Evolutionary conservation across 2,113 vertebrate species (phyloP), one percentile per base, ranked within the genome.

Genomic region (Ameiurus melas): DNA sequence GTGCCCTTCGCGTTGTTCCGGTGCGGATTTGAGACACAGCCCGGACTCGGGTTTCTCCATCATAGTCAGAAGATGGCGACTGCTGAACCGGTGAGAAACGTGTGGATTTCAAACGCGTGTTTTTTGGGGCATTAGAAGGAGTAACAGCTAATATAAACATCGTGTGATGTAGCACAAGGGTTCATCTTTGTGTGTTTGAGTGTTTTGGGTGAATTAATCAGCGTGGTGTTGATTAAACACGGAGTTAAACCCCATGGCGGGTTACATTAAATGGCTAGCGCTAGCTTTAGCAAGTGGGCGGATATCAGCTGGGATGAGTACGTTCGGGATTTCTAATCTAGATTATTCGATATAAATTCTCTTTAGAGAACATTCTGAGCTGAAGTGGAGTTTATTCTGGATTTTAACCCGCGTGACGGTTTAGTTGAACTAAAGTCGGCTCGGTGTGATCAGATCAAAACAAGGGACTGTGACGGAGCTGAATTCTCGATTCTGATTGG

Each of bases 41-140:
- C n/a, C 0, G 6, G 33, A 53, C 62, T 53, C 9, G 43, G 22
- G 75, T 51, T n/a, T 4, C 22, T 51, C 43, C 70, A 25, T 17
- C 33, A 95, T 87, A 95, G 94, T 93, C 94, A 92, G 96, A 98
- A 98, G 96, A 99, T 99, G 98, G 98, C 98, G 97, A 94, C 97
- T 91, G 97, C 97, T 92, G 94, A 98, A 93, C 94, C 97, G 97
- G 98, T 99, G 96, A 99, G 97, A 97, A 4, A 39, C 89, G 51
- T 20, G 78, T 79, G 68, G 10, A 36, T 70, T 62, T 33, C 25
- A 43, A 22, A 33, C 57, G 85, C 17, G 7, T 84, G 39, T 73
- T 64, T 55, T 58, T 7, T 64, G 17, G 0, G 25, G 0, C 27
- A 7, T 75, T 60, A 19, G 3, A 17, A 22, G 70, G n/a, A 25